Conservation (phyloP, 2,113 vertebrate genomes). For the Dinomys branickii region DNA sequence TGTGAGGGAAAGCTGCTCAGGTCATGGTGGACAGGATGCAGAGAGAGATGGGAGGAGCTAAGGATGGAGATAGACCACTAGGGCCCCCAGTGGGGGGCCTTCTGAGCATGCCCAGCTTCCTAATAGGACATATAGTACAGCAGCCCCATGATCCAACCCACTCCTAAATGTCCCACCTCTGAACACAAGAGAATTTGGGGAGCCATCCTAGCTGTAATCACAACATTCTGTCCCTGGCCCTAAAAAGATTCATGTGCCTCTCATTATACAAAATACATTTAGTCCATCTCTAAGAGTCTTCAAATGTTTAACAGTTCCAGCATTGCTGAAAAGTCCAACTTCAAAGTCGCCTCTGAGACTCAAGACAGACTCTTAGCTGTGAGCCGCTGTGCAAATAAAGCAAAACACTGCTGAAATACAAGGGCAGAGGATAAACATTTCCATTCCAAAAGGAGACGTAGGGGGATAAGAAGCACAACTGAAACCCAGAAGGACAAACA, state of each 20-base stretch:
- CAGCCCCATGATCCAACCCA: background rate
- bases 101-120: background rate
- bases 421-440: background rate
- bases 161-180: background rate
- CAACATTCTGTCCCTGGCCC: background rate
- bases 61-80: background rate
- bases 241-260: background rate
- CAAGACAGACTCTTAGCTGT: background rate
- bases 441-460: background rate
- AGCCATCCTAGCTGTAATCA: background rate
- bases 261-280: background rate
- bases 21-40: background rate
- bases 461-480: background rate
- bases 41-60: background rate
- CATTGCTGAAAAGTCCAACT: background rate
- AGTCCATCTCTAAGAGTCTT: background rate
- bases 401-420: background rate
- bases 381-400: background rate
- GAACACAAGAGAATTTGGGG: background rate
- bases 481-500: background rate
- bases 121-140: background rate
- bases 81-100: too few species aligned
- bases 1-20: background rate
- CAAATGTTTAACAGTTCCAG: background rate
- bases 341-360: background rate